Evolutionary conservation across 2,797 vertebrate species (phyloP), one percentile per base, ranked within the genome.

Genomic region (Clamator glandarius): DNA sequence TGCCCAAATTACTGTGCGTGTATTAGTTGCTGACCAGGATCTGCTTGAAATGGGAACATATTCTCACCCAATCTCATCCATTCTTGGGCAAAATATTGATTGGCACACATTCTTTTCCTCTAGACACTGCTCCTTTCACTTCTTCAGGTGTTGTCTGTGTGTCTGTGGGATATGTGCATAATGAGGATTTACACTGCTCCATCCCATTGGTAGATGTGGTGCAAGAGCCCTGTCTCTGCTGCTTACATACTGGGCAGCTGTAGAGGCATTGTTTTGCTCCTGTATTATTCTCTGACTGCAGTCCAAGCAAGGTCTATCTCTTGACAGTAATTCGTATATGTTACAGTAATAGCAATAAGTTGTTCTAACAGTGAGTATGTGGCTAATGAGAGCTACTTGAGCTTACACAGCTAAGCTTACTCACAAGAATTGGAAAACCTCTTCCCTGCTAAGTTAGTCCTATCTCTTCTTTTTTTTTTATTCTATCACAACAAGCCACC

Each of bases 201-300:
- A 14, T 70, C 16, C 36, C 19, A 5, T 41, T 1, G 0, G 31
- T 16, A n/a, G 48, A 23, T 41, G 26, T 0, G 1, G 20, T 50
- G 15, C 19, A 31, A 50, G 44, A 54, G 3, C 15, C 7, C 17
- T 33, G 23, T 46, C 52, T 66, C 57, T 70, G 33, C 51, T 5
- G 1, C 46, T 80, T 15, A 26, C 28, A 18, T 51, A 8, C 23
- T 41, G 26, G 23, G 58, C 42, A 84, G 41, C 19, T 11, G 31
- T 26, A 24, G 42, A 31, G 33, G 14, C 0, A 0, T 50, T 8
- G 6, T 31, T 58, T 58, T 42, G 39, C 44, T 74, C 10, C 46
- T 63, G 11, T n/a, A 15, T 70, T 1, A 0, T 29, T 48, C 41
- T 69, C 78, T 36, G 28, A 11, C 39, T 52, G 26, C 33, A 36